Conservation (phyloP, 2,113 vertebrate species). For the Reinhardtius hippoglossoides region DNA sequence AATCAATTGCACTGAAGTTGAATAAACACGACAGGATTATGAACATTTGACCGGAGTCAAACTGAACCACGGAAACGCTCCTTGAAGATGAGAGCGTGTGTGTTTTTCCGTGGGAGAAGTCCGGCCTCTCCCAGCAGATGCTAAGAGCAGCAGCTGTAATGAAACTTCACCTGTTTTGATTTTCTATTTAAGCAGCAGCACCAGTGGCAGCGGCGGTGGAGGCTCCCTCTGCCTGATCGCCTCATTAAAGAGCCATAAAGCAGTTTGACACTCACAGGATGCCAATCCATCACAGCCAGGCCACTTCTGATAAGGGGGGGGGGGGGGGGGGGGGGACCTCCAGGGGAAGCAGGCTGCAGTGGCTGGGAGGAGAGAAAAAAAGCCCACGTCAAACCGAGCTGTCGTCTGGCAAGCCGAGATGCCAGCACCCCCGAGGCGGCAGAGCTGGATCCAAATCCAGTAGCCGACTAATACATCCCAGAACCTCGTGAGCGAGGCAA, state of each 20-base stretch:
- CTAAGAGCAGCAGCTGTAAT: slow-evolving; percentile 51
- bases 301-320: slow-evolving; percentile 66
- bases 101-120: slow-evolving; percentile 15
- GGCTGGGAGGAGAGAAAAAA: slow-evolving; percentile 43
- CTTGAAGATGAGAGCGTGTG: slow-evolving; percentile 13
- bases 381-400: slow-evolving; percentile 77
- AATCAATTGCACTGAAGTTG: neutral
- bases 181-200: slow-evolving; percentile 64
- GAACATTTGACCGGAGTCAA: slow-evolving; percentile 2
- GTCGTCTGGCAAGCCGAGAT: slow-evolving; percentile 76
- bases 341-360: slow-evolving; percentile 66
- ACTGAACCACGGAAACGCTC: slow-evolving; percentile 18
- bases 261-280: slow-evolving; percentile 80
- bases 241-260: slow-evolving; percentile 83
- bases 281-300: slow-evolving; percentile 82
- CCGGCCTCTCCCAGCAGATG: neutral
- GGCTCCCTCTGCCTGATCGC: slow-evolving; percentile 65
- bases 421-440: slow-evolving; percentile 77
- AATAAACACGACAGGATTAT: slow-evolving; percentile 24
- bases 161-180: slow-evolving; percentile 76
- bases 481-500: slow-evolving; percentile 80
- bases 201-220: slow-evolving; percentile 52
- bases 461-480: slow-evolving; percentile 71
- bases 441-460: slow-evolving; percentile 75
- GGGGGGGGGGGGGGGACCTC: slow-evolving; percentile 49